A percentile compares a stretch with the other conserved stretches of the same genome.
These are phyloP conservation scores for Myotis findleyi DNA, from an alignment of 2,797 vertebrate species.

Conservation along the genomic window DNA sequence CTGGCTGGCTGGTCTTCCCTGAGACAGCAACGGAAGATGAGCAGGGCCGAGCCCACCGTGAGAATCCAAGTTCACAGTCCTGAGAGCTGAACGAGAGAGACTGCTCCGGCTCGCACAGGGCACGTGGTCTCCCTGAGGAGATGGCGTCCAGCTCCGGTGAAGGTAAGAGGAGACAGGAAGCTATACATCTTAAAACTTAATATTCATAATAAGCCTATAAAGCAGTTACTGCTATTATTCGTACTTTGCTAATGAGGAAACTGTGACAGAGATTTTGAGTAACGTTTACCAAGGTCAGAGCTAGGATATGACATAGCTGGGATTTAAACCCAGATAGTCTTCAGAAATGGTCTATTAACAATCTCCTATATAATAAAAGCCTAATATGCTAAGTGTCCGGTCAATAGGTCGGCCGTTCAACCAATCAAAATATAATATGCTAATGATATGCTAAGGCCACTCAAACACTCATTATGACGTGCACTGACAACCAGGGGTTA, in stretches of 20 bases:
- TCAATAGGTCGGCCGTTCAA: too few species aligned
- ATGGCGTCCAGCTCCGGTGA: background rate
- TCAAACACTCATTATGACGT: too few species aligned
- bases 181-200: background rate
- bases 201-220: background rate
- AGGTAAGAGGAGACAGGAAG: background rate
- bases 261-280: background rate
- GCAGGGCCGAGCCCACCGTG: fast-evolving
- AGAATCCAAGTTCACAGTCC: background rate
- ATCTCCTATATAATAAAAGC: background rate
- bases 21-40: background rate
- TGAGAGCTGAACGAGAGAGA: background rate
- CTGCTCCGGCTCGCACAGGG: background rate
- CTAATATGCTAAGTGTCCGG: too few species aligned
- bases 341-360: background rate
- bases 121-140: background rate
- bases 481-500: too few species aligned
- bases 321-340: background rate
- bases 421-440: too few species aligned
- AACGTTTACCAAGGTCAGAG: background rate
- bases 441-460: too few species aligned
- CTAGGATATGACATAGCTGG: background rate
- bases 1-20: background rate
- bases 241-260: background rate
- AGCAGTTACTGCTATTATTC: background rate